These are phyloP conservation scores for Hofmannophila pseudospretella DNA, from an alignment of 2,888 invertebrate species.

Conservation along the genomic window DNA sequence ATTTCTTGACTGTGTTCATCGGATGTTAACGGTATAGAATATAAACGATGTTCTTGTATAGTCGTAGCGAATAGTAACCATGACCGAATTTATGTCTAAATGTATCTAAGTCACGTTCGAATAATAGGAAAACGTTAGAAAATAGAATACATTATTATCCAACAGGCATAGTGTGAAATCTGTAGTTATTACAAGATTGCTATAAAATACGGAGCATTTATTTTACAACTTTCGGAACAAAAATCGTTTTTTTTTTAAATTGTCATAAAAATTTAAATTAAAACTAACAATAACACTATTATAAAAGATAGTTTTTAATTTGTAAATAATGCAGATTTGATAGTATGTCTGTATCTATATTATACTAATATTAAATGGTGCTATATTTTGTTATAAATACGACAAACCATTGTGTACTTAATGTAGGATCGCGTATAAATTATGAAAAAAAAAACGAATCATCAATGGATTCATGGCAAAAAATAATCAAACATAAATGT, in stretches of 20 bases:
- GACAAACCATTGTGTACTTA: conserved; percentile 30
- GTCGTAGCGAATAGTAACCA: conserved; percentile 28
- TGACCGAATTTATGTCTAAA: conserved; percentile 60
- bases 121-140: too few species aligned
- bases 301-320: too few species aligned
- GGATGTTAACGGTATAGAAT: conserved; percentile 26
- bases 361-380: conserved; percentile 44
- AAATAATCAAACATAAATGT: too few species aligned
- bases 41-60: conserved; percentile 34
- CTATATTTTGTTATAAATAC: conserved; percentile 51
- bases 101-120: conserved; percentile 28
- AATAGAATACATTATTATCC: conserved; percentile 11
- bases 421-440: conserved; percentile 10
- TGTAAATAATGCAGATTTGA: neutral
- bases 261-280: too few species aligned
- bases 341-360: neutral
- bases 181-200: neutral
- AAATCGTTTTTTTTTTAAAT: too few species aligned
- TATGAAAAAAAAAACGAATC: too few species aligned
- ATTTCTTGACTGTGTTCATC: too few species aligned
- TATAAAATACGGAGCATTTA: too few species aligned
- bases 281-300: too few species aligned
- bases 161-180: neutral
- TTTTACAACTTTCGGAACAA: too few species aligned
- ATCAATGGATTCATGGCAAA: too few species aligned